Conservation (phyloP, 2,797 vertebrate genomes). For the Hyperoplus lanceolatus region DNA sequence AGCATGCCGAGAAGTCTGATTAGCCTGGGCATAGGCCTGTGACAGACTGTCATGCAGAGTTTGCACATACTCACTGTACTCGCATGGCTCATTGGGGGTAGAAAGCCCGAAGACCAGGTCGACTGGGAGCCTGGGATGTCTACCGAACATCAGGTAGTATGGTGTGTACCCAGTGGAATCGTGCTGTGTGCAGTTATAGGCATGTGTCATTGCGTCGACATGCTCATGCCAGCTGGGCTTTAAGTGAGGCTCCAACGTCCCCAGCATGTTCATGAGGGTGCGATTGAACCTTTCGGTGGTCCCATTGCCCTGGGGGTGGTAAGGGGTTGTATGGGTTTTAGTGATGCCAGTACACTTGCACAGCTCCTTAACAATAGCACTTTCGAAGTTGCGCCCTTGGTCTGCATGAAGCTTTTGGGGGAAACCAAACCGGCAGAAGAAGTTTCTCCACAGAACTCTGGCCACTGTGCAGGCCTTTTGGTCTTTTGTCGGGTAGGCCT, state of each 20-base stretch:
- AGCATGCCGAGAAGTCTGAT: constrained; percentile 12
- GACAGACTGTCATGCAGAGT: constrained; percentile 38
- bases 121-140: constrained; percentile 36
- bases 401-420: constrained; percentile 46
- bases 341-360: constrained; percentile 46
- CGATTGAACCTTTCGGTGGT: constrained; percentile 41
- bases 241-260: constrained; percentile 48
- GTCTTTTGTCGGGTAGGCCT: constrained; percentile 56
- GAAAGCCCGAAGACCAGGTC: constrained; percentile 31
- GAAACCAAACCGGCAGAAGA: constrained; percentile 58
- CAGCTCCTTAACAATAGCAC: constrained; percentile 49
- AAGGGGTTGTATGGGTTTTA: constrained; percentile 35
- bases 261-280: constrained; percentile 52
- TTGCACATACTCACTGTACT: constrained; percentile 43
- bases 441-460: constrained; percentile 14
- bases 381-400: constrained; percentile 60
- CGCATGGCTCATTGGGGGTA: background rate
- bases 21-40: constrained; percentile 32
- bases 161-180: constrained; percentile 53
- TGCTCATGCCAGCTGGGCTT: constrained; percentile 55
- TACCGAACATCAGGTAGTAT: constrained; percentile 53
- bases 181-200: constrained; percentile 53
- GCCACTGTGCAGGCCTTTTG: constrained; percentile 45
- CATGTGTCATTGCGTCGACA: constrained; percentile 58
- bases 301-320: constrained; percentile 55